A percentile compares a stretch with the other conserved stretches of the same genome.
Conservation (phyloP, 37 sponge, comb jelly and placozoan genomes). For the Mnemiopsis leidyi region DNA sequence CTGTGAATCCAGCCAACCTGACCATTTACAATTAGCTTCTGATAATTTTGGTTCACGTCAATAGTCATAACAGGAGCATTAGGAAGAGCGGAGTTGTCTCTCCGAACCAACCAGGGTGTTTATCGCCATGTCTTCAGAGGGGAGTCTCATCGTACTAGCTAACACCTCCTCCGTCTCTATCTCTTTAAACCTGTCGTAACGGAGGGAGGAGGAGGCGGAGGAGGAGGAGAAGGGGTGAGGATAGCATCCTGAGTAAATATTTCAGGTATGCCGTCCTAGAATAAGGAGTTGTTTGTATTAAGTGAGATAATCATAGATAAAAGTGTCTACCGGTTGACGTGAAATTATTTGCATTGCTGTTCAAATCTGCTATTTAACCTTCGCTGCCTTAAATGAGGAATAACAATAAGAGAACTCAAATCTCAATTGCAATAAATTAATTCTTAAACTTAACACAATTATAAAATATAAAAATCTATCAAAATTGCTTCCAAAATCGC, state of each 20-base stretch:
- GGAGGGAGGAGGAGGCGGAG: not conserved
- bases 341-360: too few relatives aligned
- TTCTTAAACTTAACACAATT: not conserved
- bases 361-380: too few relatives aligned
- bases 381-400: too few relatives aligned
- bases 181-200: not conserved
- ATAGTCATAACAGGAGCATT: not conserved
- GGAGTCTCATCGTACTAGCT: not conserved
- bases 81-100: not conserved
- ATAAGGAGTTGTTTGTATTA: too few relatives aligned
- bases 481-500: too few relatives aligned
- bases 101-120: not conserved
- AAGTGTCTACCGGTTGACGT: too few relatives aligned
- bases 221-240: not conserved
- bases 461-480: not conserved
- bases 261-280: too few relatives aligned
- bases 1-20: too few relatives aligned
- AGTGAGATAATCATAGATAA: too few relatives aligned
- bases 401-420: too few relatives aligned
- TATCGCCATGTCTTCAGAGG: not conserved
- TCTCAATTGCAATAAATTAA: not conserved
- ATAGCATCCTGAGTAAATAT: not conserved
- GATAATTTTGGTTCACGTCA: not conserved
- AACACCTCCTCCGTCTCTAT: not conserved
- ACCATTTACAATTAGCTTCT: not conserved